Percentiles rank a stretch among this genome's conserved stretches.
phyloP scores from a whole-genome alignment of 2,113 vertebrate species.

The Sinocyclocheilus grahami region DNA sequence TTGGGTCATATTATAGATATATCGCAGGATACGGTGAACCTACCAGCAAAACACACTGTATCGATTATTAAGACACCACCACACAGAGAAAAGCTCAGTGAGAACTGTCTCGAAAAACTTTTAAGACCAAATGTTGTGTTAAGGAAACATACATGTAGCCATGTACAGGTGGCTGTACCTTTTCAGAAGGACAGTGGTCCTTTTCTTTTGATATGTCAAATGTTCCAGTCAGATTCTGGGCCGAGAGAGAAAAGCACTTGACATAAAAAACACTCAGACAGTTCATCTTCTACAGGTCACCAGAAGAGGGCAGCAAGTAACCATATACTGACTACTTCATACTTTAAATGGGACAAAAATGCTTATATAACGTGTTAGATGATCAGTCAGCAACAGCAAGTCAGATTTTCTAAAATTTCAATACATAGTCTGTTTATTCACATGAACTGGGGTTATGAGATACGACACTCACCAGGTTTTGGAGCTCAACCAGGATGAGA shows the following conservation, averaged over 20 bases:
- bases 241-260: slow-evolving; percentile 12
- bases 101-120: not conserved
- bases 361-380: not conserved
- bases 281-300: not conserved
- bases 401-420: not conserved
- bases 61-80: not conserved
- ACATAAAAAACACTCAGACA: not conserved
- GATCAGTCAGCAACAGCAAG: not conserved
- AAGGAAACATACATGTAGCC: not conserved
- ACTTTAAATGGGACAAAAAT: not conserved
- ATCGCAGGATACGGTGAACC: slow-evolving; percentile 67
- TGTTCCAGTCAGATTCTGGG: slow-evolving; percentile 71
- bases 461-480: slow-evolving; percentile 67
- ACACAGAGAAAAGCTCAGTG: not conserved
- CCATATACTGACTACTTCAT: not conserved
- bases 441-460: not conserved
- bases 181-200: slow-evolving; percentile 70
- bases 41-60: slow-evolving; percentile 33
- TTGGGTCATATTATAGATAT: slow-evolving; percentile 70
- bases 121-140: not conserved
- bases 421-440: not conserved
- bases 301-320: slow-evolving; percentile 37
- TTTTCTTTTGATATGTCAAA: slow-evolving; percentile 58
- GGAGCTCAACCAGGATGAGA: slow-evolving; percentile 70
- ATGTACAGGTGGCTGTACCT: slow-evolving; percentile 61